These are phyloP conservation scores for Oreohelix idahoensis DNA, from an alignment of 1,140 invertebrate species.

Conservation along the genomic window DNA sequence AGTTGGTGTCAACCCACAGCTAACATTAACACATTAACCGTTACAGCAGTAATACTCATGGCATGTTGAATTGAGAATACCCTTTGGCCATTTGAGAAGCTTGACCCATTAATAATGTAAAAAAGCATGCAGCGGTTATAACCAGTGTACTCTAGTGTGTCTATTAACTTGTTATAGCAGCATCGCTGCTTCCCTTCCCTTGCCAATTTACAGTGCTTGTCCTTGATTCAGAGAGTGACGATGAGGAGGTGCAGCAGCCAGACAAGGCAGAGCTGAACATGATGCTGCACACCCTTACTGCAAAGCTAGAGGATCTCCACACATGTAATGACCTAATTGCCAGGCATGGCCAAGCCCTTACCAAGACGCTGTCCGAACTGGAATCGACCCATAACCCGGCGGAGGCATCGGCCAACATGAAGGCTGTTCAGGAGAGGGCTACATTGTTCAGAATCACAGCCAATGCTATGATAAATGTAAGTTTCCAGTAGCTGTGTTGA, in stretches of 20 bases:
- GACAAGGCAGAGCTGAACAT: slow-evolving; percentile 77
- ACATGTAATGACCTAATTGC: slow-evolving; percentile 91
- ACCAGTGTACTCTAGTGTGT: too few relatives aligned
- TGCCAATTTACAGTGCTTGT: slow-evolving; percentile 38
- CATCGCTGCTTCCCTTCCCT: not conserved
- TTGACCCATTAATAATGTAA: too few relatives aligned
- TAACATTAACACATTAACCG: too few relatives aligned
- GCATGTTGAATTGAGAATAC: too few relatives aligned
- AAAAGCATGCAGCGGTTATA: too few relatives aligned
- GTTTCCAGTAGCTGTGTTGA: too few relatives aligned
- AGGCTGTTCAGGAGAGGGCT: slow-evolving; percentile 89
- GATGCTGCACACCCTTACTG: slow-evolving; percentile 78
- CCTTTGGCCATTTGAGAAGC: too few relatives aligned
- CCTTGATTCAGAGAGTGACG: slow-evolving; percentile 82
- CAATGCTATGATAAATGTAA: slow-evolving; percentile 95
- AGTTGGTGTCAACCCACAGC: too few relatives aligned
- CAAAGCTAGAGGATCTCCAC: slow-evolving; percentile 87
- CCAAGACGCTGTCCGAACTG: slow-evolving; percentile 86
- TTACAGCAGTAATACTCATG: too few relatives aligned
- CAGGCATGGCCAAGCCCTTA: slow-evolving; percentile 88
- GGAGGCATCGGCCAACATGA: slow-evolving; percentile 79
- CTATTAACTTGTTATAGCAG: too few relatives aligned
- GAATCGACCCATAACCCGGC: slow-evolving; percentile 80
- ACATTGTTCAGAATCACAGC: slow-evolving; percentile 94
- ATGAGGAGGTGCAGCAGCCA: slow-evolving; percentile 70